phyloP scores from a whole-genome alignment of 2,113 vertebrate genomes.

The Cyanoramphus novaezelandiae region DNA sequence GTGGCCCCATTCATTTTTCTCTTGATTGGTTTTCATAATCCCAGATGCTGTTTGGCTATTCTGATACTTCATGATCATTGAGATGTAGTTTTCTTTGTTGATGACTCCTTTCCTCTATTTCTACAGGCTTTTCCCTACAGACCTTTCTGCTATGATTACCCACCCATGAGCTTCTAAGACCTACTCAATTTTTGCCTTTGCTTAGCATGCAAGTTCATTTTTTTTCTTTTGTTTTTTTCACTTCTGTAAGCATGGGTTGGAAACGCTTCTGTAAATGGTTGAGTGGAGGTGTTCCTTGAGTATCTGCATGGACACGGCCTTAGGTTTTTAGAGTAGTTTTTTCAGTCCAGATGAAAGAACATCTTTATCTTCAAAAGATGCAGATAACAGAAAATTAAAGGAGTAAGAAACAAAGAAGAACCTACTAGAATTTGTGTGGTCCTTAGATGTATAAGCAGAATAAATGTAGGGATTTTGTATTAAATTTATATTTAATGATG shows the following conservation, averaged over 20 bases:
- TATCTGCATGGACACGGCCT: not conserved
- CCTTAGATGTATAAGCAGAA: not conserved
- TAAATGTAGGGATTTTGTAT: not conserved
- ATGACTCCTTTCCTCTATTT: not conserved
- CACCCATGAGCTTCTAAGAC: not conserved
- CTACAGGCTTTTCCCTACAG: not conserved
- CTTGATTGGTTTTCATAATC: not conserved
- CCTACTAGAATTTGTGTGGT: not conserved
- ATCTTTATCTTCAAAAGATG: not conserved
- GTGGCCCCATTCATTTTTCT: not conserved
- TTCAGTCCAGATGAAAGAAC: not conserved
- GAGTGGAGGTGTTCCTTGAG: not conserved
- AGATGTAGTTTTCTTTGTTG: not conserved
- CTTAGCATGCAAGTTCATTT: not conserved
- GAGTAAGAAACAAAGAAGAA: not conserved
- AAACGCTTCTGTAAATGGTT: rapidly evolving
- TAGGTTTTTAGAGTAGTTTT: not conserved
- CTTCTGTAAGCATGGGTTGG: not conserved
- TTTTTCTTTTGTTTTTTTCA: not conserved
- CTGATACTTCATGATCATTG: not conserved
- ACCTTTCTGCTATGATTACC: not conserved
- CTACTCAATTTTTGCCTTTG: not conserved
- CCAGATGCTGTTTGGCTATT: not conserved
- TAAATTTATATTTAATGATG: not conserved
- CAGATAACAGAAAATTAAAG: not conserved